A percentile compares a stretch with the other conserved stretches of the same genome.
These are phyloP conservation scores for Myripristis murdjan DNA, from an alignment of 2,797 vertebrate genomes.

Conservation along the genomic window DNA sequence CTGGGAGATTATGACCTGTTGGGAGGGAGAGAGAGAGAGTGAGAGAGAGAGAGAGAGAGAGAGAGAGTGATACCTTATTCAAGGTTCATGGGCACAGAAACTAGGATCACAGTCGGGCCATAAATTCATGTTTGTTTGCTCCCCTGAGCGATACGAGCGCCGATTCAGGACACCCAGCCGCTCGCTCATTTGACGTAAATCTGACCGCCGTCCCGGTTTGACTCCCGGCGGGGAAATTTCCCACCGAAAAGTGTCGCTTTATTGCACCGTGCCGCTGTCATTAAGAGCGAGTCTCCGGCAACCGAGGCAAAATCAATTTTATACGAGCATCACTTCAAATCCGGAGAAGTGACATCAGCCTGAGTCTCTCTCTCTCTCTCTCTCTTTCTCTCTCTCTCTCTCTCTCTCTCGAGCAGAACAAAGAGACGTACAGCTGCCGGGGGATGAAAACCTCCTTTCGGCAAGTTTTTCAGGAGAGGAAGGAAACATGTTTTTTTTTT, in stretches of 20 bases:
- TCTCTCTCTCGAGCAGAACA: slow-evolving; percentile 14
- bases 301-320: background rate
- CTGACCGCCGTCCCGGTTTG: slow-evolving; percentile 25
- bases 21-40: slow-evolving; percentile 32
- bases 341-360: slow-evolving; percentile 5
- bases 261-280: slow-evolving; percentile 13
- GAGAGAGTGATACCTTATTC: slow-evolving; percentile 17
- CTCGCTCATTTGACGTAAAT: slow-evolving; percentile 10
- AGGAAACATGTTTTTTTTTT: background rate
- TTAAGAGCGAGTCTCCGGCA: slow-evolving; percentile 11
- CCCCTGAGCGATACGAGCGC: background rate
- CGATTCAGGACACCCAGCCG: slow-evolving; percentile 19
- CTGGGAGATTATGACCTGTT: slow-evolving; percentile 47
- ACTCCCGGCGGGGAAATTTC: slow-evolving; percentile 27
- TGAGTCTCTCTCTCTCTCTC: background rate
- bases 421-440: slow-evolving; percentile 15
- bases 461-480: background rate
- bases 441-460: slow-evolving; percentile 17
- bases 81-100: slow-evolving; percentile 6
- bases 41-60: background rate
- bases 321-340: slow-evolving; percentile 20
- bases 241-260: background rate
- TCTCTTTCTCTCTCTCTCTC: no score
- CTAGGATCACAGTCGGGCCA: slow-evolving; percentile 22
- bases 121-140: slow-evolving; percentile 45